Percentiles rank a stretch among this genome's conserved stretches.
These are phyloP conservation scores for Callimorpha dominula DNA, from an alignment of 2,888 invertebrate genomes.

Conservation along the genomic window DNA sequence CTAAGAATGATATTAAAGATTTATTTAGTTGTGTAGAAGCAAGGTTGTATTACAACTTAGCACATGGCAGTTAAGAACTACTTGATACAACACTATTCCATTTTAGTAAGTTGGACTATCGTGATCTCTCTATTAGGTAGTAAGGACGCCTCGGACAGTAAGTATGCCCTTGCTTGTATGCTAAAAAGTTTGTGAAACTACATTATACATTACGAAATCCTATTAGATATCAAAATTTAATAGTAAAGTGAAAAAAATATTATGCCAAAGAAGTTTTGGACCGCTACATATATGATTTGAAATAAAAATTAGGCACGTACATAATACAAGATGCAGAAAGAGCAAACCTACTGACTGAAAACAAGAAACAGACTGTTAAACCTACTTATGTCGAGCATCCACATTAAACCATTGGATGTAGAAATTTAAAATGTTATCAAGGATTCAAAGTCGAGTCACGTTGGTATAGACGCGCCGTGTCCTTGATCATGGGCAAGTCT, in stretches of 20 bases:
- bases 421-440: slow-evolving; percentile 46
- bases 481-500: slow-evolving; percentile 60
- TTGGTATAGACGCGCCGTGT: slow-evolving; percentile 38
- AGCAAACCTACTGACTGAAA: slow-evolving; percentile 26
- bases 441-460: slow-evolving; percentile 51
- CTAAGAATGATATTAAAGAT: background rate
- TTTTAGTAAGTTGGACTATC: slow-evolving; percentile 70
- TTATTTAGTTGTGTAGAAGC: slow-evolving; percentile 37
- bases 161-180: slow-evolving; percentile 52
- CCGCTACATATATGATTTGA: background rate
- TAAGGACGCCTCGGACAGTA: slow-evolving; percentile 54
- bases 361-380: slow-evolving; percentile 37
- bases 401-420: slow-evolving; percentile 31
- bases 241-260: background rate
- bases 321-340: slow-evolving; percentile 8
- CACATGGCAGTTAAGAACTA: slow-evolving; percentile 65
- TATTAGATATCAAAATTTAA: background rate
- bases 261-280: background rate
- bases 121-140: slow-evolving; percentile 80
- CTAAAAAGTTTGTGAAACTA: slow-evolving; percentile 37
- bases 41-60: slow-evolving; percentile 65
- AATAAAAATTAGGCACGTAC: background rate
- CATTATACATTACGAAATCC: background rate
- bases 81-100: slow-evolving; percentile 57
- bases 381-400: slow-evolving; percentile 39